Evolutionary conservation across 2,888 invertebrate species (phyloP).

Genomic region (Tetragonisca angustula): DNA sequence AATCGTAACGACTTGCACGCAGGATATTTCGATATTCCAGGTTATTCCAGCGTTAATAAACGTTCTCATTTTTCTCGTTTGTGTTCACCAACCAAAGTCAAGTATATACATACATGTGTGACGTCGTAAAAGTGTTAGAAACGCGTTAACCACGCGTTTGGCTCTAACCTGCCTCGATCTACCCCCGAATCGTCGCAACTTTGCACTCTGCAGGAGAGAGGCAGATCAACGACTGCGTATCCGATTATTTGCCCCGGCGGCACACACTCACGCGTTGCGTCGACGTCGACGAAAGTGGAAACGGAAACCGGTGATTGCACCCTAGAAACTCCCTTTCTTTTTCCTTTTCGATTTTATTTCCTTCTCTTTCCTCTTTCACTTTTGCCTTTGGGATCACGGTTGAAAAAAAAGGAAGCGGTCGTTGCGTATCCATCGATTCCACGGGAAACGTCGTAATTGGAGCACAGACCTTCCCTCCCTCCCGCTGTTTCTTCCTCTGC

Average conservation of each 20-base stretch:
- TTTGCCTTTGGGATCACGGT: neutral
- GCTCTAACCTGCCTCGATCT: too few relatives aligned
- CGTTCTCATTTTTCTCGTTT: too few relatives aligned
- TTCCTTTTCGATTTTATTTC: too few relatives aligned
- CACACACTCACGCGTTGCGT: neutral
- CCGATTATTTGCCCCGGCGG: slow-evolving; percentile 6
- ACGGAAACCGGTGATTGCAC: slow-evolving; percentile 30
- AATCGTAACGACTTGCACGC: too few relatives aligned
- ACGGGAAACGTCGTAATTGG: slow-evolving; percentile 40
- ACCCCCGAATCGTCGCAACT: neutral
- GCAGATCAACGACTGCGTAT: neutral
- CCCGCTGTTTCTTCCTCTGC: too few relatives aligned
- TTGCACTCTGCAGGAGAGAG: slow-evolving; percentile 1
- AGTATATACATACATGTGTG: too few relatives aligned
- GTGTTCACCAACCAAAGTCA: too few relatives aligned
- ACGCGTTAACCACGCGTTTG: too few relatives aligned
- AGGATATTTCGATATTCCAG: too few relatives aligned
- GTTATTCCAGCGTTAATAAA: too few relatives aligned
- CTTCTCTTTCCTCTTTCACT: neutral
- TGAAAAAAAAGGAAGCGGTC: slow-evolving; percentile 2
- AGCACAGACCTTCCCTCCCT: slow-evolving; percentile 19
- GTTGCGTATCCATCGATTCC: slow-evolving; percentile 34
- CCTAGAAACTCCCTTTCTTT: neutral
- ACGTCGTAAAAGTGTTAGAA: too few relatives aligned
- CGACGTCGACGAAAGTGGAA: slow-evolving; percentile 14